Conservation (phyloP, 1,140 invertebrate genomes). For the Neodiprion pinetum region DNA sequence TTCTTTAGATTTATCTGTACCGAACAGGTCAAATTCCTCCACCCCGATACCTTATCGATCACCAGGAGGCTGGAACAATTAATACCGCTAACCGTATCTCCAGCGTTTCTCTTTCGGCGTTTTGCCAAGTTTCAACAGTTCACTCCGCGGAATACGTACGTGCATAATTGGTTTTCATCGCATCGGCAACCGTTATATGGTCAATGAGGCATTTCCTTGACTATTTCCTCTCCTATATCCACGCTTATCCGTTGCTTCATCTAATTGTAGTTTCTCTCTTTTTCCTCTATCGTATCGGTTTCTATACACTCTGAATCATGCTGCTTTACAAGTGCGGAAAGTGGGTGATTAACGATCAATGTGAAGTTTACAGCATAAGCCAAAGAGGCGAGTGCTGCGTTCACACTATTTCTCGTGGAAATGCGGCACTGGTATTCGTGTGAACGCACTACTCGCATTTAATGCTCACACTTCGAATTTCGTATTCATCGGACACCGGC, state of each 20-base stretch:
- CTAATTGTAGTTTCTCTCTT: background rate
- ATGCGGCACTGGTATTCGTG: too few species aligned
- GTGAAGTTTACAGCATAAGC: too few species aligned
- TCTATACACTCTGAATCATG: background rate
- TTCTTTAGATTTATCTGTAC: conserved; percentile 14
- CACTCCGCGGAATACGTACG: background rate
- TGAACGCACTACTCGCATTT: too few species aligned
- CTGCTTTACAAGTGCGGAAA: too few species aligned
- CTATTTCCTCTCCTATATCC: background rate
- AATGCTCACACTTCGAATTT: too few species aligned
- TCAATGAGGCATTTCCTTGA: background rate
- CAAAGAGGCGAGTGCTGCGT: too few species aligned
- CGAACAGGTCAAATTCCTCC: background rate
- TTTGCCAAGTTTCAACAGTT: background rate
- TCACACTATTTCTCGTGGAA: too few species aligned
- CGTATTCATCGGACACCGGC: too few species aligned
- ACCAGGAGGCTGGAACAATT: background rate
- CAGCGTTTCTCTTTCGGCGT: too few species aligned
- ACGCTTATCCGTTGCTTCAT: background rate
- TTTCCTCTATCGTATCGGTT: background rate
- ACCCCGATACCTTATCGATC: background rate
- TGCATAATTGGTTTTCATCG: background rate
- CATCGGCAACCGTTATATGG: background rate
- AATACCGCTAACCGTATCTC: background rate
- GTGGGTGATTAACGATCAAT: too few species aligned